Evolutionary conservation across 2,113 vertebrate genomes (phyloP), one percentile per base, ranked within the genome.

Genomic region (Tympanuchus pallidicinctus): DNA sequence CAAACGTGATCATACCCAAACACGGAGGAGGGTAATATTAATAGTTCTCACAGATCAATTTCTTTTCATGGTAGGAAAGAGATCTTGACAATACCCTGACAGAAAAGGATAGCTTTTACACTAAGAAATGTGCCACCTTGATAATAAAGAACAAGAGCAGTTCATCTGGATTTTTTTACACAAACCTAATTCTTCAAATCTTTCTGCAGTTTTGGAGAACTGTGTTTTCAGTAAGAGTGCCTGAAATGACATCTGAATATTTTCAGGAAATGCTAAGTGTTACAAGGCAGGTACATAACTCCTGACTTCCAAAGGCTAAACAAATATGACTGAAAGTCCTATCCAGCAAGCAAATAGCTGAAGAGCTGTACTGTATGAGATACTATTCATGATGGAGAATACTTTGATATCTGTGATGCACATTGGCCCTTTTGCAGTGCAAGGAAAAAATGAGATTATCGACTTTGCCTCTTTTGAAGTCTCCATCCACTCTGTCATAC

Each of bases 401-500:
- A 72, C 34, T 83, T 32, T 85, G 71, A 63, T 87, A 56, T 74
- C 83, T 93, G 9, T 56, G 61, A 71, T 57, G 19, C 63, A 87
- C 52, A 30, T 7, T 54, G 69, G 69, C 73, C 78, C 93, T 86
- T 92, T 77, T 91, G 59, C 2, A 1, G 76, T 54, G 70, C 84
- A 90, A 95, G 69, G 82, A 84, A 80, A 83, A 91, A 66, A 66
- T 45, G 84, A 88, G 36, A 1, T 3, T 88, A 93, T 87, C 84
- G 84, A 94, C 65, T 52, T 38, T 54, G 69, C 24, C 73, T 82
- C 86, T 86, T 92, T 90, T 93, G 93, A 94, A 93, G 80, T 82
- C 86, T 80, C 89, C 87, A 74, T 92, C 67, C 72, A 74, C 64
- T 63, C 60, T 91, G 74, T 50, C 60, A 63, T 14, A 60, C 38